Percentiles rank a stretch among this genome's conserved stretches.
Conservation (phyloP, 2,797 vertebrate genomes). For the Antennarius maculatus region DNA sequence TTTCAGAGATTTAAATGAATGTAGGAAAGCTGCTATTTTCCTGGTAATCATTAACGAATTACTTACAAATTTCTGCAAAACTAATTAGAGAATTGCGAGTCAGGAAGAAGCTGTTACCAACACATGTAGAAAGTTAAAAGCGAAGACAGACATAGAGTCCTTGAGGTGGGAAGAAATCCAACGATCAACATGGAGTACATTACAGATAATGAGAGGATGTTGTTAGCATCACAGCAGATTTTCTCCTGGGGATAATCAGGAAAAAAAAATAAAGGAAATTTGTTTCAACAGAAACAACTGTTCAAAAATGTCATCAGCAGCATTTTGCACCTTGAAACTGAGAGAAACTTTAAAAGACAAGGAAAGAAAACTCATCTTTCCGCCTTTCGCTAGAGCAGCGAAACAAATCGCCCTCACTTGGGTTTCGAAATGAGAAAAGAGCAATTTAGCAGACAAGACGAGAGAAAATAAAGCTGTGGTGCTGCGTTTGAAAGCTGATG, state of each 20-base stretch:
- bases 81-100: constrained; percentile 1
- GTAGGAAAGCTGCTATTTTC: not conserved
- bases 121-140: constrained; percentile 4
- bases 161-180: constrained; percentile 5
- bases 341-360: constrained; percentile 10
- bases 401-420: constrained; percentile 51
- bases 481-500: constrained; percentile 64
- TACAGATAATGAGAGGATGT: constrained; percentile 26
- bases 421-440: constrained; percentile 54
- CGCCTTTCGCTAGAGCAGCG: constrained; percentile 1
- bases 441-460: constrained; percentile 55
- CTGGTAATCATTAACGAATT: not conserved
- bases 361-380: constrained; percentile 2
- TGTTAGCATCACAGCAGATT: constrained; percentile 16
- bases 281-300: not conserved
- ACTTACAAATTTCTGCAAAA: not conserved
- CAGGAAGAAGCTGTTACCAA: constrained; percentile 4
- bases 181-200: constrained; percentile 3
- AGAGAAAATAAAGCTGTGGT: constrained; percentile 60
- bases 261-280: constrained; percentile 32
- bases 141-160: not conserved
- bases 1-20: not conserved
- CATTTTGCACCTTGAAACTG: not conserved
- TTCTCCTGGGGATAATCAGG: constrained; percentile 31
- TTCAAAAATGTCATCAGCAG: constrained; percentile 25